Conservation (phyloP, 2,888 invertebrate species). For the Chrysolina americana region DNA sequence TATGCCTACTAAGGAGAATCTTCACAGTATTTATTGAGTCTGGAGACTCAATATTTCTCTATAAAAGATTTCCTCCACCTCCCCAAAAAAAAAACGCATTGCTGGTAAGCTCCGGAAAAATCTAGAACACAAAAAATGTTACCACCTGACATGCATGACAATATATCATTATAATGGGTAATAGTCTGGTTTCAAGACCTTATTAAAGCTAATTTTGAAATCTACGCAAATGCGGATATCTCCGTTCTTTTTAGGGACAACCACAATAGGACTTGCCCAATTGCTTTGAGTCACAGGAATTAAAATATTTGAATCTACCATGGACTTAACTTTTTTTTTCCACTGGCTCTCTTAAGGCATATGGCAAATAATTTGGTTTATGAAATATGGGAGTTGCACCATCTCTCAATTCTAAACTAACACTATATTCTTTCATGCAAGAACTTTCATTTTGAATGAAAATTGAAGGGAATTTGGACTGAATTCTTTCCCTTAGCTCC, state of each 20-base stretch:
- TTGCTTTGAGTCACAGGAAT: conserved; percentile 49
- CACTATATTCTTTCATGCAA: conserved; percentile 14
- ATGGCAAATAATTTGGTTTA: conserved; percentile 29
- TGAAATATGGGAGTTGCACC: conserved; percentile 23
- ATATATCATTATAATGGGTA: conserved; percentile 41
- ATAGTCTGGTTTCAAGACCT: conserved; percentile 30
- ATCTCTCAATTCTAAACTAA: conserved; percentile 20
- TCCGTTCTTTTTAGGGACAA: conserved; percentile 55
- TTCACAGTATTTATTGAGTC: no score
- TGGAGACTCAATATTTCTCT: no score
- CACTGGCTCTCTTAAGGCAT: conserved; percentile 26
- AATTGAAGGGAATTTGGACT: conserved; percentile 20
- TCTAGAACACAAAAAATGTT: conserved; percentile 30
- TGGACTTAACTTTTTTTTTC: conserved; percentile 37
- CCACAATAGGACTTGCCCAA: conserved; percentile 62
- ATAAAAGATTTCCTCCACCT: no score
- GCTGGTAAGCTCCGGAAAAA: conserved; percentile 35
- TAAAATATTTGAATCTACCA: conserved; percentile 45
- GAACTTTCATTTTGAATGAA: conserved; percentile 4
- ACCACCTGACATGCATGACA: conserved; percentile 30
- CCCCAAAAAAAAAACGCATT: no score
- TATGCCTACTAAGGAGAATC: no score
- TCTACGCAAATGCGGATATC: conserved; percentile 61
- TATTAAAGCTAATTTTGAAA: conserved; percentile 49
- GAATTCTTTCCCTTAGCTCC: background rate